Evolutionary conservation across 2,113 vertebrate genomes (phyloP).

Genomic region (Galemys pyrenaicus): DNA sequence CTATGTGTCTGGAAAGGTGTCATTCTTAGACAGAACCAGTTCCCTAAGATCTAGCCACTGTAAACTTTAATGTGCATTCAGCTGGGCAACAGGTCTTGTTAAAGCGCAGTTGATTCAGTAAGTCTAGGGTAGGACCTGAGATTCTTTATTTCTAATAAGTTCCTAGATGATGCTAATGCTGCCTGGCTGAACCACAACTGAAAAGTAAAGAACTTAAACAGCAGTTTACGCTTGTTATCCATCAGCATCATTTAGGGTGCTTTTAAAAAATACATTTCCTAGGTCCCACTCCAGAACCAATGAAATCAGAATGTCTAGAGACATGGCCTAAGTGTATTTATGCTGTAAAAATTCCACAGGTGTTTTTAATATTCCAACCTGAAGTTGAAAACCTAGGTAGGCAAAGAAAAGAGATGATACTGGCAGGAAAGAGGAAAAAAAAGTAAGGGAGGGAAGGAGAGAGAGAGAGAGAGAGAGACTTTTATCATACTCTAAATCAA

Average conservation of each 20-base stretch:
- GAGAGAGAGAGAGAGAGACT: not conserved
- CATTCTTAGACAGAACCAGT: conserved; percentile 5
- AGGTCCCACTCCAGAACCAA: not conserved
- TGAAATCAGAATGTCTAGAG: not conserved
- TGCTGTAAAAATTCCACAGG: not conserved
- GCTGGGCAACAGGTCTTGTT: not conserved
- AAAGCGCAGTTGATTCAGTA: not conserved
- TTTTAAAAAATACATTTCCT: not conserved
- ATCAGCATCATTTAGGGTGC: not conserved
- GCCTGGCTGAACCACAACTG: not conserved
- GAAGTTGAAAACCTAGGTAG: not conserved
- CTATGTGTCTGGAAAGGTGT: conserved; percentile 3
- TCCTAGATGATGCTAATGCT: not conserved
- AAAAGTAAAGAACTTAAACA: not conserved
- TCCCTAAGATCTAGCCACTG: not conserved
- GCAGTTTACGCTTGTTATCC: not conserved
- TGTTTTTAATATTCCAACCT: conserved; percentile 37
- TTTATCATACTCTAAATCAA: not conserved
- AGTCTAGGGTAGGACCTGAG: not conserved
- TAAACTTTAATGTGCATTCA: not conserved
- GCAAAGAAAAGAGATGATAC: not conserved
- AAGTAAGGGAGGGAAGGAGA: accelerated
- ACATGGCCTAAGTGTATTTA: not conserved
- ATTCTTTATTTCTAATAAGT: not conserved
- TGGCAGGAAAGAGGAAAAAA: not conserved